Base-by-base conservation (phyloP, 2,888 invertebrate species). In the Eledone cirrhosa region DNA sequence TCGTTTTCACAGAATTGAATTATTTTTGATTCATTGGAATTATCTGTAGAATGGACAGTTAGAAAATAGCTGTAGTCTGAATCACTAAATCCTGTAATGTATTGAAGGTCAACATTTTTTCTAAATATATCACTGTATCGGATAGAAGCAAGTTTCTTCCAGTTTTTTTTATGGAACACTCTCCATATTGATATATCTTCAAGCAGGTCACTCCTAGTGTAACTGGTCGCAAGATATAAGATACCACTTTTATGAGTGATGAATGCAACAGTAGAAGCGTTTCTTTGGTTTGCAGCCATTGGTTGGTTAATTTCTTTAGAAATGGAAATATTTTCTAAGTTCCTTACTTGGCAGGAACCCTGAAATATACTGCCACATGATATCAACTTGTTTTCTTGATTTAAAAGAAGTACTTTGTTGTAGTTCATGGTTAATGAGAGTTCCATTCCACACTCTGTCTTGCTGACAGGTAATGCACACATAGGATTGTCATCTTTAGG, bases 1-100 rank as follows among this genome's bases (percentile, higher is more conserved):
- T 99, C 99, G 87, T 97, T 96, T 89, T 98, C 97, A 90, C 98
- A 99, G 76, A 99, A 95, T 78, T 98, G 94, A 59, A 98, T 96
- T 87, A 99, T 92, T 91, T 98, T 97, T 80, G 97, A 97, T 94
- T 89, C 94, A 22, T 80, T 77, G 59, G 88, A 94, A 33, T 78
- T 80, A 19, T 75, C 69, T 24, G 78, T 47, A n/a, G 80, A 80
- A 91, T 99, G 99, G 5, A 97, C 96, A 2, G 98, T 98, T 84
- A 98, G 93, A 80, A 89, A 89, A 80, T 88, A 89, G 67, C 86
- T 87, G 81, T 84, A 89, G 59, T 84, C 83, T 59, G 81, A 83
- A 8, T 86, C 85, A 76, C 86, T 87, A 83, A 89, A 89, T 4
- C 89, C 89, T 14, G 87, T 84, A 27, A 88, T 83, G 81, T 88